Percentiles rank a stretch among this genome's conserved stretches.
These are phyloP conservation scores for Pantala flavescens DNA, from an alignment of 1,140 invertebrate species.

Conservation along the genomic window DNA sequence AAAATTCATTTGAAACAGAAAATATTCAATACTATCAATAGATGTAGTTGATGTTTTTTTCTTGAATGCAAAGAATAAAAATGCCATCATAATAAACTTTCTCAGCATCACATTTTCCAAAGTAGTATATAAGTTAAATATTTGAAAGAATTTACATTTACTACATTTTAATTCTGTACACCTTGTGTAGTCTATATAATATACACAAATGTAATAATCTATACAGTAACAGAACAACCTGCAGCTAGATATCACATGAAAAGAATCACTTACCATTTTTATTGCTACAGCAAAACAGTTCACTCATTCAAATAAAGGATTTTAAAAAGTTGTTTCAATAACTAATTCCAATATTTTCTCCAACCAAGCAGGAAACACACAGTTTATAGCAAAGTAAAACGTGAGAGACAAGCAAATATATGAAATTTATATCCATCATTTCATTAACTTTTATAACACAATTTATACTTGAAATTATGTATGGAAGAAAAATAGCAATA, in stretches of 20 bases:
- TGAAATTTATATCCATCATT: background rate
- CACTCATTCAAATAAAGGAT: slow-evolving; percentile 4
- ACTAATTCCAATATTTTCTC: background rate
- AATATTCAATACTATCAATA: background rate
- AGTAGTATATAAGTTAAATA: background rate
- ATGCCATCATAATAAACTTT: background rate
- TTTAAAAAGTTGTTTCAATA: background rate
- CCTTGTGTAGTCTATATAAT: background rate
- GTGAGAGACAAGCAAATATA: background rate
- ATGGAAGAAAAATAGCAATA: background rate
- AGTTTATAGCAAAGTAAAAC: background rate
- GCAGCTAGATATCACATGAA: slow-evolving; percentile 9
- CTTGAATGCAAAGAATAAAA: background rate
- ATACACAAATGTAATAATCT: background rate
- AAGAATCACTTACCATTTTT: background rate
- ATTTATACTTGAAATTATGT: background rate
- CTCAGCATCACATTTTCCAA: background rate
- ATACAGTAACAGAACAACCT: slow-evolving; percentile 1
- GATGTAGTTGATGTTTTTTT: background rate
- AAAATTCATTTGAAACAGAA: background rate
- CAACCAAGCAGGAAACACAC: background rate
- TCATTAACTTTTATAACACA: background rate
- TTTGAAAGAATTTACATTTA: background rate
- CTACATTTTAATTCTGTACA: slow-evolving; percentile 7
- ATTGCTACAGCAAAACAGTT: slow-evolving; percentile 1